A percentile compares a stretch with the other conserved stretches of the same genome.
phyloP scores from a whole-genome alignment of 2,113 vertebrate genomes.

The Otus sunia region DNA sequence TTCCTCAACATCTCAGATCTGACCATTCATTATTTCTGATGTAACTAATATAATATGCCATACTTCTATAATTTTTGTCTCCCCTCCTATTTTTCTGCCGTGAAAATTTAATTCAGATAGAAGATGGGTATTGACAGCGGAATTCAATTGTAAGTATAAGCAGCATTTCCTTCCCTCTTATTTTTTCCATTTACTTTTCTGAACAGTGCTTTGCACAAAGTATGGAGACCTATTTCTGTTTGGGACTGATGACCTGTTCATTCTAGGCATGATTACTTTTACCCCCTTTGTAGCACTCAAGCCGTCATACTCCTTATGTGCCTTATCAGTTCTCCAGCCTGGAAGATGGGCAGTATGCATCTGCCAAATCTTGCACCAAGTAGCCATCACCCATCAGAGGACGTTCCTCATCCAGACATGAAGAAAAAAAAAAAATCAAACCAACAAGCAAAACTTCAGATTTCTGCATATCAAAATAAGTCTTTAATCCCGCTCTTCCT shows the following conservation, averaged over 20 bases:
- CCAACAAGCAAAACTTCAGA: background rate
- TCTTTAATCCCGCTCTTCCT: background rate
- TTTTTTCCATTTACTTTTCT: background rate
- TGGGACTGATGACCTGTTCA: background rate
- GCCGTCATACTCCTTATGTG: background rate
- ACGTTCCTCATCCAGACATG: background rate
- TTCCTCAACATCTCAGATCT: background rate
- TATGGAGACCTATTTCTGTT: background rate
- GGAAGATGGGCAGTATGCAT: background rate
- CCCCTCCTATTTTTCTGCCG: background rate
- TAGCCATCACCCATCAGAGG: background rate
- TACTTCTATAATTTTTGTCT: background rate
- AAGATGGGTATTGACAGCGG: background rate
- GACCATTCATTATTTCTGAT: background rate
- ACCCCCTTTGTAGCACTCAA: background rate
- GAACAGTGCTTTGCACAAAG: background rate
- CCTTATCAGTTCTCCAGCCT: background rate
- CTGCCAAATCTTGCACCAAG: background rate
- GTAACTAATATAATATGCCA: background rate
- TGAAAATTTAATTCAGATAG: background rate
- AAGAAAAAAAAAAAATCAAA: background rate
- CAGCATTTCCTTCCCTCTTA: background rate
- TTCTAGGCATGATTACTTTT: background rate
- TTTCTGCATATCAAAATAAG: background rate
- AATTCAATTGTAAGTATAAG: background rate